Conservation (phyloP, 1,140 invertebrate genomes). For the Solenopsis invicta region DNA sequence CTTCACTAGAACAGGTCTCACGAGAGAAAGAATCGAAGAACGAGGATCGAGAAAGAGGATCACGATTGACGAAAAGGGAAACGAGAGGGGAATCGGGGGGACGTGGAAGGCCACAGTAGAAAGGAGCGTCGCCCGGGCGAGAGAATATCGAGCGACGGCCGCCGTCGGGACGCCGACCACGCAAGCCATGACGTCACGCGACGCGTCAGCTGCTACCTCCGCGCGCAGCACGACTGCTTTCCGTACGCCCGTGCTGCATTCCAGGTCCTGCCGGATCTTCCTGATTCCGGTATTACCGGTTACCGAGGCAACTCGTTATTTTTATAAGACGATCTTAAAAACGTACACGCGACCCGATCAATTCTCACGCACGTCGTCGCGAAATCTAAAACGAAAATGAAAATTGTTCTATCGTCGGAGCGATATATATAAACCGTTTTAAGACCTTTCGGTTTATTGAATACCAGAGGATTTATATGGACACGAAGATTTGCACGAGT, state of each 20-base stretch:
- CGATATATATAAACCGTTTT: background rate
- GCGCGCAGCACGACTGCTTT: slow-evolving; percentile 64
- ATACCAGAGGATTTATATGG: no score
- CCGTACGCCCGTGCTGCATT: slow-evolving; percentile 67
- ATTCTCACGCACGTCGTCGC: background rate
- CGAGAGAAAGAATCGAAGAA: slow-evolving; percentile 28
- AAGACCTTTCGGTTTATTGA: background rate
- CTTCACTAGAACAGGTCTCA: background rate
- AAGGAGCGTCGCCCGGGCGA: slow-evolving; percentile 79
- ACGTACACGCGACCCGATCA: background rate
- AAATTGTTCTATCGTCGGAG: background rate
- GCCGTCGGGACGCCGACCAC: slow-evolving; percentile 77
- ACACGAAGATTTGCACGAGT: no score
- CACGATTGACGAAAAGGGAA: slow-evolving; percentile 15
- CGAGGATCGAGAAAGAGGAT: slow-evolving; percentile 54
- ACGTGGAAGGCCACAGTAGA: slow-evolving; percentile 58
- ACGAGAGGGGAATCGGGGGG: background rate
- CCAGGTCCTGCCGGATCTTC: slow-evolving; percentile 60
- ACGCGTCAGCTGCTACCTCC: slow-evolving; percentile 81
- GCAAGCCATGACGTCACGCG: slow-evolving; percentile 82
- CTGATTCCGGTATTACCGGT: slow-evolving; percentile 64
- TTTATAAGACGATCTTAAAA: background rate
- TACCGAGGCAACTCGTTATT: slow-evolving; percentile 31
- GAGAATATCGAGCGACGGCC: slow-evolving; percentile 79
- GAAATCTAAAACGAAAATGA: slow-evolving; percentile 8